Percentiles rank a stretch among this genome's conserved stretches.
Evolutionary conservation across 2,113 vertebrate species (phyloP).

Genomic region (Pungitius pungitius): DNA sequence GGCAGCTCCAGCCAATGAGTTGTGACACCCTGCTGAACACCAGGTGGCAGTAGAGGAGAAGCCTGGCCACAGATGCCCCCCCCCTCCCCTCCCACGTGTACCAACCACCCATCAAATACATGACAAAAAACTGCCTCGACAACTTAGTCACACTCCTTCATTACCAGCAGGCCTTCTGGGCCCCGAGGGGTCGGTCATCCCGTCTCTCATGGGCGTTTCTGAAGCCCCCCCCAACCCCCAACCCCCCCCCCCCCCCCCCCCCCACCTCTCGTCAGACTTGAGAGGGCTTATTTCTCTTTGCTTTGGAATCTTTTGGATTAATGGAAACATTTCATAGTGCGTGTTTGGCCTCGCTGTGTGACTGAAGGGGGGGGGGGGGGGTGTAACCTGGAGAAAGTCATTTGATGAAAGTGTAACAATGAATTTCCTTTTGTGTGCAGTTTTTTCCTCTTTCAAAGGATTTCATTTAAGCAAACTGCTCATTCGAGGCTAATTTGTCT

Average conservation of each 20-base stretch:
- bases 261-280: constrained; percentile 55
- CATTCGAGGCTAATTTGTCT: constrained; percentile 34
- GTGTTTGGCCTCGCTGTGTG: constrained; percentile 17
- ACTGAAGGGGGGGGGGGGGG: neutral
- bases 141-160: constrained; percentile 21
- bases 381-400: neutral
- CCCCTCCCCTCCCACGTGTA: neutral
- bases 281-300: constrained; percentile 34
- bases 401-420: neutral
- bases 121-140: constrained; percentile 9
- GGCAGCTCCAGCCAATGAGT: neutral
- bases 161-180: constrained; percentile 50
- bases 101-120: constrained; percentile 18
- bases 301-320: constrained; percentile 60
- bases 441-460: constrained; percentile 8
- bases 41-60: constrained; percentile 36
- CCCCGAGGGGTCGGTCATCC: constrained; percentile 58
- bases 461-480: constrained; percentile 15
- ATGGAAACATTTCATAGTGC: constrained; percentile 10
- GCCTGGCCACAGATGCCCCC: neutral
- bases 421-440: constrained; percentile 1
- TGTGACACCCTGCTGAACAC: constrained; percentile 14
- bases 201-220: no score
- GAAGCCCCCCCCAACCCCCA: constrained; percentile 59
- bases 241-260: neutral